phyloP scores from a whole-genome alignment of 2,113 vertebrate genomes.

The Platycercus adscitus region DNA sequence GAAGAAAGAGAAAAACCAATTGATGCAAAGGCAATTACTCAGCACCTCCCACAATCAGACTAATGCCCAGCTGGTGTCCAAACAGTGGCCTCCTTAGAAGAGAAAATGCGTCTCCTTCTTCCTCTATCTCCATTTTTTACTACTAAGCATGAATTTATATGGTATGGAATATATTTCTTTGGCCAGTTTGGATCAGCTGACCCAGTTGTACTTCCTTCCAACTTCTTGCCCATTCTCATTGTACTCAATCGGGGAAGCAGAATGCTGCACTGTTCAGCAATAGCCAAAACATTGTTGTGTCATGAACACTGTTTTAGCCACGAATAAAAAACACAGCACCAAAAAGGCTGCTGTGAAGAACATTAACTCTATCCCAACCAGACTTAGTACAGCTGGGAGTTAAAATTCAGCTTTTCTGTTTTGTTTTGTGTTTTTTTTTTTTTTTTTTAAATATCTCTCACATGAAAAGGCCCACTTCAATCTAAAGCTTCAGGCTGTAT shows the following conservation, averaged over 20 bases:
- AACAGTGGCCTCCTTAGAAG: not conserved
- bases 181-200: not conserved
- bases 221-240: not conserved
- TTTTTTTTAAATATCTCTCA: not conserved
- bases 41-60: not conserved
- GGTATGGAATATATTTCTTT: not conserved
- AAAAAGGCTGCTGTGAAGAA: not conserved
- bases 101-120: not conserved
- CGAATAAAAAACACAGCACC: not conserved
- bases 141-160: not conserved
- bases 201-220: not conserved
- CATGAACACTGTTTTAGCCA: not conserved
- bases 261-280: not conserved
- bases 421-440: not conserved
- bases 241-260: not conserved
- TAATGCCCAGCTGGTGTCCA: not conserved
- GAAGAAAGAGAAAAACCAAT: not conserved
- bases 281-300: not conserved
- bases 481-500: not conserved
- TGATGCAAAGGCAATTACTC: not conserved
- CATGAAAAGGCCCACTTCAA: not conserved
- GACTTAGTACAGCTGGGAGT: not conserved
- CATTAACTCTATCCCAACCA: not conserved
- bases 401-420: not conserved
- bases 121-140: not conserved